These are phyloP conservation scores for Chlorops oryzae DNA, from an alignment of 1,140 invertebrate species.

Conservation along the genomic window DNA sequence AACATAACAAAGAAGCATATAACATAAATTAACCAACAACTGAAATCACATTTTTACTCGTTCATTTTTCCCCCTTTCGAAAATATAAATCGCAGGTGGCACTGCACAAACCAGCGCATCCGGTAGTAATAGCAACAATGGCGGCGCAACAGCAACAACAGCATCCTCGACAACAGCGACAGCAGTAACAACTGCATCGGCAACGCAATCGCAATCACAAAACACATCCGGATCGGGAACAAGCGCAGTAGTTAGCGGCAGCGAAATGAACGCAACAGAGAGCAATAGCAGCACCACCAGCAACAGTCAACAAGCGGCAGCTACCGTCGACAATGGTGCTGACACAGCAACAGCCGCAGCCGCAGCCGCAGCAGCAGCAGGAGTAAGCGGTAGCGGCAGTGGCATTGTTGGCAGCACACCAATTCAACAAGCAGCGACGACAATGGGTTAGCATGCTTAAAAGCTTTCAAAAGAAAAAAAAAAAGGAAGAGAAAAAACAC, in stretches of 20 bases:
- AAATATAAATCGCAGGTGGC: too few species aligned
- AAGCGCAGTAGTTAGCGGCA: too few species aligned
- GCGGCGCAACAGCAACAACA: not conserved
- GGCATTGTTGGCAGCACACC: slow-evolving; percentile 18
- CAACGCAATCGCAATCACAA: slow-evolving; percentile 8
- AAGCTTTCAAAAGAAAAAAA: too few species aligned
- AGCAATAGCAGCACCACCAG: slow-evolving; percentile 1
- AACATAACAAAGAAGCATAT: too few species aligned
- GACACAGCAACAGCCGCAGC: slow-evolving; percentile 7
- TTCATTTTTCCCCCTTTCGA: too few species aligned
- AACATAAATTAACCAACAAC: too few species aligned
- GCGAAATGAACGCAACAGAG: not conserved
- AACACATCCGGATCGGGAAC: too few species aligned
- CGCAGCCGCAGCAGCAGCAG: slow-evolving; percentile 22
- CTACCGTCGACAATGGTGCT: not conserved
- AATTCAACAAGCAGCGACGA: slow-evolving; percentile 21
- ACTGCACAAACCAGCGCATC: slow-evolving; percentile 6
- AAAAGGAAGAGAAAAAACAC: too few species aligned
- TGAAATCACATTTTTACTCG: too few species aligned
- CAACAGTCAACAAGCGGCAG: slow-evolving; percentile 1
- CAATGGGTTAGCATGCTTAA: slow-evolving; percentile 24
- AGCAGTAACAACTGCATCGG: not conserved
- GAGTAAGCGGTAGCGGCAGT: slow-evolving; percentile 26
- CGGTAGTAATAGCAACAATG: not conserved
- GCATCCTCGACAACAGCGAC: slow-evolving; percentile 13